phyloP scores from a whole-genome alignment of 2,888 invertebrate species.

The Sepiola atlantica region DNA sequence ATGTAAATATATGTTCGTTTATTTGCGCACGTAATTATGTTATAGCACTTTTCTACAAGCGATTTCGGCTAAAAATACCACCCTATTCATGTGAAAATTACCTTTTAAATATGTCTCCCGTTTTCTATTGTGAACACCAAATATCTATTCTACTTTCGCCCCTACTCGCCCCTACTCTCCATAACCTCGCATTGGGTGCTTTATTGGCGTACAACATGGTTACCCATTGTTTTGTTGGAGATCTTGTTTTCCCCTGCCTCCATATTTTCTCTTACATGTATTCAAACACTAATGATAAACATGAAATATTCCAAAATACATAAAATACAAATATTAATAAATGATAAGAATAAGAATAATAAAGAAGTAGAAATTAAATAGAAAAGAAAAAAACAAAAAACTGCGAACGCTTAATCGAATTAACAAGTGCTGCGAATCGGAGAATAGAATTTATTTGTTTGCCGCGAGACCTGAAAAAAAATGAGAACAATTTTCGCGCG shows the following conservation, averaged over 20 bases:
- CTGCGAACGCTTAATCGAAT: not conserved
- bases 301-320: not conserved
- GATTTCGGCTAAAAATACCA: not conserved
- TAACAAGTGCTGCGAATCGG: not conserved
- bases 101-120: not conserved
- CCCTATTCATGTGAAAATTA: not conserved
- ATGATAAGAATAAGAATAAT: too few species aligned
- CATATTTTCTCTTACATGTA: not conserved
- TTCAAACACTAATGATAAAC: not conserved
- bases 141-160: not conserved
- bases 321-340: too few species aligned
- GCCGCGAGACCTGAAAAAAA: not conserved
- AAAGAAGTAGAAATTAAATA: too few species aligned
- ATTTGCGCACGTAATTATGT: not conserved
- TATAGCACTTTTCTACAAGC: not conserved
- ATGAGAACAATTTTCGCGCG: not conserved
- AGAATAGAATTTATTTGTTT: constrained; percentile 1
- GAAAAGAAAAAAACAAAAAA: not conserved
- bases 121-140: not conserved
- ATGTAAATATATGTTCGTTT: not conserved
- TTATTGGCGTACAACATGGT: not conserved
- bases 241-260: not conserved
- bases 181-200: not conserved
- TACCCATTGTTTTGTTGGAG: not conserved
- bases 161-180: not conserved